Evolutionary conservation across 2,888 invertebrate genomes (phyloP), one percentile per base, ranked within the genome.

Genomic region (Callinectes sapidus): DNA sequence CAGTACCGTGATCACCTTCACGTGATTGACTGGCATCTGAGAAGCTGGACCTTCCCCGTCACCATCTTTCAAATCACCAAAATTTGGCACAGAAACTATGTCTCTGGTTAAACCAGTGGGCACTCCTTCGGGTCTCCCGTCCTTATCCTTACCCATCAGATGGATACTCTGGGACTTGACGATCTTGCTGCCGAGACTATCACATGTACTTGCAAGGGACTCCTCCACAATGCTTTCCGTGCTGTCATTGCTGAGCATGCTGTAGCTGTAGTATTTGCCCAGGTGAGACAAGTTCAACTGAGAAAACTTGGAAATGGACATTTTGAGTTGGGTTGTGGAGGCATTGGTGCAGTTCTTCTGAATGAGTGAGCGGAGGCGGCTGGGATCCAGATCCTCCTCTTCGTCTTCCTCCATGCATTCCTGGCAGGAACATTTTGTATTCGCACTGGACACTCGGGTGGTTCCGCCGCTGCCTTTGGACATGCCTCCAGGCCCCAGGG

Each of bases 251-350:
- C 96, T 97, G 71, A 97, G 96, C 91, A 97, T 97, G 93, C 97
- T 97, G 96, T 97, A 97, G 95, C 97, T 97, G 95, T 97, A 97
- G 95, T 97, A 97, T 94, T 96, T 96, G 94, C 97, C 97, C 89
- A 97, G 96, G 92, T 97, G 96, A 0, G 97, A 97, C 91, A 97
- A 96, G 95, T 97, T 97, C 95, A 97, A 96, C 95, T 97, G 97
- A 2, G 97, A 97, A n/a, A 97, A 96, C 95, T 97, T 97, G 48
- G 97, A 97, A 94, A 97, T 97, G 95, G 94, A 94, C 66, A 94
- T 61, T 48, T 94, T 94, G 61, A 94, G 88, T 42, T 94, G 94
- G 18, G 89, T 87, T 35, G 90, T 90, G 48, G 93, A 85, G n/a
- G 92, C 88, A 42, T 94, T 93, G 28, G 92, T 81, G 90, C 94